Conservation (phyloP, 2,888 invertebrate genomes). For the Agrochola lota region DNA sequence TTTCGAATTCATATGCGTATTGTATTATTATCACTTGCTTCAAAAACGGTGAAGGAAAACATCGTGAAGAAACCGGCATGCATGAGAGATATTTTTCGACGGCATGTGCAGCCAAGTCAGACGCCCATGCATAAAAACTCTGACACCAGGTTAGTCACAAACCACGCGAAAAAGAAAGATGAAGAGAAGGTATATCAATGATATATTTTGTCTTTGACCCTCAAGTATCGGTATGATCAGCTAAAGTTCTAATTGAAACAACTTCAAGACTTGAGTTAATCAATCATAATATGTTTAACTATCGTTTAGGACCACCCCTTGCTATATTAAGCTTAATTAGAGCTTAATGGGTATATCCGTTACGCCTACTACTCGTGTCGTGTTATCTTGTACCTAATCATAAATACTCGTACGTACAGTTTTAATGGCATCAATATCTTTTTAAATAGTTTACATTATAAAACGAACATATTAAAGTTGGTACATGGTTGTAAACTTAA, state of each 20-base stretch:
- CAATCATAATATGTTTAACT: slow-evolving; percentile 54
- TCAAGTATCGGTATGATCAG: slow-evolving; percentile 7
- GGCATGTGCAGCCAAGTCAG: too few relatives aligned
- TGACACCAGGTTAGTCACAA: too few relatives aligned
- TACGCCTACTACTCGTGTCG: slow-evolving; percentile 20
- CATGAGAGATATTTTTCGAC: too few relatives aligned
- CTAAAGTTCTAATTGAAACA: slow-evolving; percentile 35
- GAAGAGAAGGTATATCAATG: too few relatives aligned
- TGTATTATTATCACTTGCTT: too few relatives aligned
- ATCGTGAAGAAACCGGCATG: too few relatives aligned
- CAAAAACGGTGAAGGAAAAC: too few relatives aligned
- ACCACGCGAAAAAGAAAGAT: too few relatives aligned
- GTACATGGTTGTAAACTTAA: neutral
- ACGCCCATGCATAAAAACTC: too few relatives aligned
- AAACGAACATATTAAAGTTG: neutral
- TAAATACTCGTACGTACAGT: neutral
- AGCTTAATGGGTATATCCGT: slow-evolving; percentile 53
- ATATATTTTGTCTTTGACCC: slow-evolving; percentile 10
- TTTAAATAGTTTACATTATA: neutral
- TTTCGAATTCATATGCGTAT: too few relatives aligned
- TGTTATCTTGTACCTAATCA: neutral
- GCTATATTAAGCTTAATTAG: slow-evolving; percentile 49
- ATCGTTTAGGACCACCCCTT: slow-evolving; percentile 45
- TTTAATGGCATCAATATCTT: neutral
- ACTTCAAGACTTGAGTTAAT: slow-evolving; percentile 38